Evolutionary conservation across 2,888 invertebrate genomes (phyloP), one percentile per base, ranked within the genome.

Genomic region (Plagodis dolabraria): DNA sequence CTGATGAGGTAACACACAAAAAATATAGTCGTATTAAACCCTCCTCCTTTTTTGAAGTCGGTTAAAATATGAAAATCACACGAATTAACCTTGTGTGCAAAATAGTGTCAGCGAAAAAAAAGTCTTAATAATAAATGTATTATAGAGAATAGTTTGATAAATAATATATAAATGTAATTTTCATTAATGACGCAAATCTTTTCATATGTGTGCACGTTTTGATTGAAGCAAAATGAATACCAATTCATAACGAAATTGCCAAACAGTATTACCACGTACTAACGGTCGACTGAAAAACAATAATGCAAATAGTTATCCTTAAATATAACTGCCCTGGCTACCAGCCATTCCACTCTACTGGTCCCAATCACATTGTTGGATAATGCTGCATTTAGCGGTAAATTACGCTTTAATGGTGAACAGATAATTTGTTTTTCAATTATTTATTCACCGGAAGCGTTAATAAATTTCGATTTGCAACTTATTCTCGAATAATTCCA

Each of bases 241-340:
- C 22, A 22, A 22, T 22, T 22, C 22, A n/a, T 5, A 33, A 44
- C 33, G 34, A 45, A 38, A 12, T 48, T 35, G 7, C 38, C 35
- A 49, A 46, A 53, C 59, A 56, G 53, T 60, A 54, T 67, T 52
- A 57, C 60, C 59, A 43, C 63, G 55, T 49, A 63, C 45, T 46
- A 61, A 64, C 57, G 47, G 57, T 63, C 51, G 48, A 61, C 57
- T 60, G 53, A 63, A 57, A 60, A 60, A 52, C 60, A 64, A 65
- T 50, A 61, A 69, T 63, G 63, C 53, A 22, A 60, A 46, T 64
- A 51, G 60, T 59, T 64, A 61, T 65, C 44, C 53, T 7, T 40
- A 60, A 56, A 49, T 57, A 56, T 45, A 38, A 58, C 43, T 43
- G 33, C 56, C 38, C 38, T 49, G 49, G 50, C 53, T 57, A 46